phyloP scores from a whole-genome alignment of 2,113 vertebrate genomes.

The Petaurus breviceps region DNA sequence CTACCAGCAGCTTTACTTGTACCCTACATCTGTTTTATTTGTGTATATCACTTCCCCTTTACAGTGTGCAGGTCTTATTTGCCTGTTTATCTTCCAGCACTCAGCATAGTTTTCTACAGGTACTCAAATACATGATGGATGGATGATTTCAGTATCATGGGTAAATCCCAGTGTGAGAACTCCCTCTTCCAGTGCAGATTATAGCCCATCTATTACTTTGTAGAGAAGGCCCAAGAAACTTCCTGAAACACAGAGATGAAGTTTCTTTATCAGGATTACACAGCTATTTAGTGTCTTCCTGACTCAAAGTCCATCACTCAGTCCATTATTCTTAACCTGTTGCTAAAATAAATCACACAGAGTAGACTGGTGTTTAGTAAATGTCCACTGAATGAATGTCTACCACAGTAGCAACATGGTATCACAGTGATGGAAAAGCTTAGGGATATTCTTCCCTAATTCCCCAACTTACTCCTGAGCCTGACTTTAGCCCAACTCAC shows the following conservation, averaged over 20 bases:
- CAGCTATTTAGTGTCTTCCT: neutral
- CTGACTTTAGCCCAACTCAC: neutral
- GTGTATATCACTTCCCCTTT: neutral
- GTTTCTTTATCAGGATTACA: neutral
- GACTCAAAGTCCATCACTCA: neutral
- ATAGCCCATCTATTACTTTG: neutral
- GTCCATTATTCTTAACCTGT: neutral
- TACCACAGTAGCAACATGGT: neutral
- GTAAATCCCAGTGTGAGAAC: neutral
- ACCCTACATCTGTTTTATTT: neutral
- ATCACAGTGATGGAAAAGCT: neutral
- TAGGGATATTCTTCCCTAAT: neutral
- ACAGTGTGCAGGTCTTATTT: neutral
- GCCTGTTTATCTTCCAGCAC: neutral
- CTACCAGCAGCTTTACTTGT: neutral
- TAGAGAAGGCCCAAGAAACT: neutral
- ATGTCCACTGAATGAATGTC: neutral
- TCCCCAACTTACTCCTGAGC: neutral
- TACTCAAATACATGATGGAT: neutral
- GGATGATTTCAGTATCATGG: neutral
- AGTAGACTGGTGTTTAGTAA: neutral
- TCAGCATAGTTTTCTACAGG: neutral
- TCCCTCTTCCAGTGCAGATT: neutral
- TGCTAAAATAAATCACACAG: neutral
- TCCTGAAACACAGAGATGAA: neutral